Conservation (phyloP, 2,113 vertebrate genomes). For the Ctenomys sociabilis region DNA sequence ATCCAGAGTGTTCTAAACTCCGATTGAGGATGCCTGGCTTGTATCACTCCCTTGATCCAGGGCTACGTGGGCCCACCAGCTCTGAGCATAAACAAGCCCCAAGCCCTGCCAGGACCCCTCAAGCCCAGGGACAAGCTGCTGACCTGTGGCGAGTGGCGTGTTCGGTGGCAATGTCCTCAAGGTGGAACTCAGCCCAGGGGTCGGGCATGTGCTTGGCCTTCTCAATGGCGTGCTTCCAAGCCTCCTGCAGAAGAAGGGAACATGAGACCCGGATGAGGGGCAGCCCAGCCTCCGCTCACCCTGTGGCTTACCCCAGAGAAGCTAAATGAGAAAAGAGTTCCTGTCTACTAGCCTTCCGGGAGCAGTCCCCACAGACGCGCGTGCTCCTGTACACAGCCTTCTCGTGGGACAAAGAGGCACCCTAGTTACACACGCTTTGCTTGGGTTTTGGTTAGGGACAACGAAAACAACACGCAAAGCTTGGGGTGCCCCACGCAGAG, state of each 20-base stretch:
- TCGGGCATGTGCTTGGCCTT: constrained; percentile 98
- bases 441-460: background rate
- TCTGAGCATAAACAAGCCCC: background rate
- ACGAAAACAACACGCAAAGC: background rate
- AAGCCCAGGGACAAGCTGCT: constrained; percentile 29
- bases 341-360: background rate
- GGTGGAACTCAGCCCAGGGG: constrained; percentile 98
- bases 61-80: background rate
- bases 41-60: background rate
- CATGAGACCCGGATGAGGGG: background rate
- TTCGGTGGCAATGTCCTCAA: constrained; percentile 93
- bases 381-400: background rate
- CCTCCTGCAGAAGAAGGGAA: constrained; percentile 86
- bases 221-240: constrained; percentile 95
- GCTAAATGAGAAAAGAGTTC: background rate
- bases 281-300: background rate
- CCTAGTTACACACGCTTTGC: background rate
- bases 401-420: background rate
- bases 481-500: too few relatives aligned
- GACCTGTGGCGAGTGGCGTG: constrained; percentile 94
- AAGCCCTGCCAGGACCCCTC: background rate
- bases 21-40: background rate
- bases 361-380: background rate
- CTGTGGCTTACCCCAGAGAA: background rate
- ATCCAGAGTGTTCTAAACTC: background rate